A percentile compares a stretch with the other conserved stretches of the same genome.
phyloP scores from a whole-genome alignment of 2,113 vertebrate species.

The Siniperca chuatsi region DNA sequence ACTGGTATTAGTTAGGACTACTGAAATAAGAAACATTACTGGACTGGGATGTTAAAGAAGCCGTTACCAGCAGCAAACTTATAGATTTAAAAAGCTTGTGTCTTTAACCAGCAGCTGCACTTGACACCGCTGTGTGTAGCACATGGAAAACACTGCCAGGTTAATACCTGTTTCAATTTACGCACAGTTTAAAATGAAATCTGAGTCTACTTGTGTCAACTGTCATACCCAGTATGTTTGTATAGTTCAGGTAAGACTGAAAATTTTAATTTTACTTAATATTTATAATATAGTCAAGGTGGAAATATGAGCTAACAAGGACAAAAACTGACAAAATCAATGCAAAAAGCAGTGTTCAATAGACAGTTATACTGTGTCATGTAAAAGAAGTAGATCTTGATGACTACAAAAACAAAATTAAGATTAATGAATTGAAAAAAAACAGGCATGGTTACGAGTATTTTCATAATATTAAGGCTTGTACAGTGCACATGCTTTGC shows the following conservation, averaged over 20 bases:
- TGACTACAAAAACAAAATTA: constrained; percentile 58
- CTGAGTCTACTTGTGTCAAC: constrained; percentile 71
- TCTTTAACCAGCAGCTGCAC: constrained; percentile 81
- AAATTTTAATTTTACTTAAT: constrained; percentile 79
- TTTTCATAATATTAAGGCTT: constrained; percentile 85
- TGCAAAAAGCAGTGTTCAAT: constrained; percentile 57
- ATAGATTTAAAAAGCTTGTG: constrained; percentile 39
- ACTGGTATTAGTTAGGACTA: constrained; percentile 75
- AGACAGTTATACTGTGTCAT: constrained; percentile 66
- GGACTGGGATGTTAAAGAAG: constrained; percentile 50
- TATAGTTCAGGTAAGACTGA: constrained; percentile 79
- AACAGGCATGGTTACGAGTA: constrained; percentile 82
- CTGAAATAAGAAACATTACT: constrained; percentile 65
- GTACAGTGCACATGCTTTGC: constrained; percentile 85
- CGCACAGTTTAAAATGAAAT: constrained; percentile 71
- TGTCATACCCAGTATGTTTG: constrained; percentile 79
- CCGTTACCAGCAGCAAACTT: constrained; percentile 67
- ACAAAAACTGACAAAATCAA: constrained; percentile 68
- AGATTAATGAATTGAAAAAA: constrained; percentile 61
- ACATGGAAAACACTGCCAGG: constrained; percentile 79
- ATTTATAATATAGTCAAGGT: constrained; percentile 78
- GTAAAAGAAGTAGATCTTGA: constrained; percentile 62
- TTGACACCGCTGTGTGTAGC: constrained; percentile 71
- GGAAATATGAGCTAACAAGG: constrained; percentile 68
- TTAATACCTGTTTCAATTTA: constrained; percentile 69